Evolutionary conservation across 53 echinoderm and acorn worm genomes (phyloP), one percentile per base, ranked within the genome.

Genomic region (Antedon mediterranea): DNA sequence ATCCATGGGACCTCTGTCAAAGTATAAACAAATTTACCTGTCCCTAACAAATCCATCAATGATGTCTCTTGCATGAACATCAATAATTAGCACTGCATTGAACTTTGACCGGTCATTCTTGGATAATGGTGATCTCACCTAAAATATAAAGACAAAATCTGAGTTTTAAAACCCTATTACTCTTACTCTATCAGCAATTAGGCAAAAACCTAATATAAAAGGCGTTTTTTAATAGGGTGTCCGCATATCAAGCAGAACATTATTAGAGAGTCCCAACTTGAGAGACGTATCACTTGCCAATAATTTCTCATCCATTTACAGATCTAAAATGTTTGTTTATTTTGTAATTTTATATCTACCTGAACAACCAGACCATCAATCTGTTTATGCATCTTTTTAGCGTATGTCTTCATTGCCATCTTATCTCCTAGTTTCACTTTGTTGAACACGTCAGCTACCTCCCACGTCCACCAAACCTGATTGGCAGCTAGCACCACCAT

Each of bases 381-480:
- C 81, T 92, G 92, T 34, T 78, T 71, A 31, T 97, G 98, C 98
- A 97, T 97, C 85, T 72, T 97, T 86, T 92, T 97, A 78, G 98
- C 89, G 30, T 92, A 97, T 15, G 86, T 87, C 85, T 92, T 97
- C 98, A 97, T 97, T 37, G 98, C 92, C 42, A 85, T 75, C 85
- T 97, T 97, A 78, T 97, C 92, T 37, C 98, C 98, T 28, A 86
- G 85, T 32, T 81, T 83, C 29, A 94, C 91, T 44, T 88, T 87
- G 71, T 74, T 75, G 79, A 97, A 97, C 34, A 92, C 92, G 57
- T 97, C 92, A 42, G 92, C 92, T 32, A 92, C 98, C 84, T 93
- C 98, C 98, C 93, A 93, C 0, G 92, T 93, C 98, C 98, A 93
- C 98, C 98, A 98, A 41, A 93, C 79, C 79, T 98, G 98, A 78